Evolutionary conservation across 2,797 vertebrate genomes (phyloP), one percentile per base, ranked within the genome.

Genomic region (Borostomias antarcticus): DNA sequence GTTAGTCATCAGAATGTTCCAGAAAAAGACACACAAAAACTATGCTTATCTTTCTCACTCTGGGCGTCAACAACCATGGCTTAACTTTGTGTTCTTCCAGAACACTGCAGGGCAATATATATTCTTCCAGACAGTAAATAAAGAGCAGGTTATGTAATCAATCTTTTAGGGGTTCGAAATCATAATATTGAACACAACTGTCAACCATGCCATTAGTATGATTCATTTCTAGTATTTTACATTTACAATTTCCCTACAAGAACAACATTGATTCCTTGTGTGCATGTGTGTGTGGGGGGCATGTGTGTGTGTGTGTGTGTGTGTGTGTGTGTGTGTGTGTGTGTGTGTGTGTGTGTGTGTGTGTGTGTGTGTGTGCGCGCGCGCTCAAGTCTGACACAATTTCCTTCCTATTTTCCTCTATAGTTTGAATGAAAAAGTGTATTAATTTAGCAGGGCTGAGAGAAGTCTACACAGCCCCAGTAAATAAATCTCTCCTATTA

Each of bases 161-260:
- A 93, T 93, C 93, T 92, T 91, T 87, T 70, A 71, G 75, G 78
- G 85, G 74, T 86, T 90, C 90, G 86, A 91, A 94, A 92, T 91
- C 86, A 90, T 91, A 93, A 93, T 93, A 93, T 92, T 92, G 91
- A 93, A 90, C 89, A 83, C 82, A 85, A 81, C 88, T 93, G 92
- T 92, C 93, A 92, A 83, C 88, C 76, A 72, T 90, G 83, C 90
- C 89, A 93, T 93, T 93, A 93, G 85, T 82, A 86, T 93, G 92
- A 94, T 93, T 93, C 88, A 94, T 93, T 92, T 87, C 79, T 90
- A 87, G 86, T 81, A 77, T 91, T 92, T 90, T 89, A 91, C 89
- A 90, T 93, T 93, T 90, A 90, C 90, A 92, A 84, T 91, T 88
- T 92, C 84, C 84, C 85, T 89, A 92, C 89, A 92, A 92, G 88